Evolutionary conservation across 2,888 invertebrate species (phyloP).

Genomic region (Ischnura elegans): DNA sequence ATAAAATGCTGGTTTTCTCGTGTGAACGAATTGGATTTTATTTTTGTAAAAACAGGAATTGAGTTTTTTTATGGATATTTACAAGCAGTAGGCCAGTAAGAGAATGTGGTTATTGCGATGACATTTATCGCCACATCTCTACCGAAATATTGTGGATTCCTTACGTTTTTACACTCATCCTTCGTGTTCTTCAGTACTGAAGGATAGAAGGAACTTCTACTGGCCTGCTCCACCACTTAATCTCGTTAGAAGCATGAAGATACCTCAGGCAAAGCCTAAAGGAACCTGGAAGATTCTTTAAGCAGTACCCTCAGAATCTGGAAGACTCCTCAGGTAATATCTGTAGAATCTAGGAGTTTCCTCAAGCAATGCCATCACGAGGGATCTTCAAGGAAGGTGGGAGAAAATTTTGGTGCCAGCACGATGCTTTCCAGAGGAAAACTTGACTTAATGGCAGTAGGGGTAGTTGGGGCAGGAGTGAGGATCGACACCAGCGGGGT

Average conservation of each 20-base stretch:
- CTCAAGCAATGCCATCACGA: background rate
- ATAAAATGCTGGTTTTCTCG: too few relatives aligned
- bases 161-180: background rate
- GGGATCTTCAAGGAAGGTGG: background rate
- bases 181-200: background rate
- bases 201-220: background rate
- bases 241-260: background rate
- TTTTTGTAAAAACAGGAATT: background rate
- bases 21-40: background rate
- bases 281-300: background rate
- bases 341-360: background rate
- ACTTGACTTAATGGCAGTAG: conserved; percentile 31
- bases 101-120: background rate
- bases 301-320: background rate
- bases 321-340: background rate
- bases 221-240: background rate
- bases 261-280: background rate
- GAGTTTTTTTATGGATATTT: background rate
- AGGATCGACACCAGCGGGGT: conserved; percentile 44
- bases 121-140: background rate
- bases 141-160: background rate
- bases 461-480: conserved; percentile 57
- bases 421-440: background rate
- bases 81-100: background rate
- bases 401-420: background rate